These are phyloP conservation scores for Lithophane ornitopus DNA, from an alignment of 2,888 invertebrate species.

Conservation along the genomic window DNA sequence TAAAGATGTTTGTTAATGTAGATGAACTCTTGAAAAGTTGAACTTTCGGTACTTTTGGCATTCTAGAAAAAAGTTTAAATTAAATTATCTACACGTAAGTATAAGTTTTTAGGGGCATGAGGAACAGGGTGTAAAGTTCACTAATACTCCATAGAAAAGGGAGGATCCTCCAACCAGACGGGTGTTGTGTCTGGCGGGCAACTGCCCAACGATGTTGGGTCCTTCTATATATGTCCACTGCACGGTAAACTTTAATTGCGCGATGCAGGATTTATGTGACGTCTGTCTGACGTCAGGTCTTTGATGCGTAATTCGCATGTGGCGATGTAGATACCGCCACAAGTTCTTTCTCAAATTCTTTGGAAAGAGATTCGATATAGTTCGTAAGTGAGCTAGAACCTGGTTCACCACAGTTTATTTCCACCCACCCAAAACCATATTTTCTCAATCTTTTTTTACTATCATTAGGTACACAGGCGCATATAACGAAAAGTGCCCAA, in stretches of 20 bases:
- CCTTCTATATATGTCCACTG: too few relatives aligned
- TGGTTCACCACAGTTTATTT: not conserved
- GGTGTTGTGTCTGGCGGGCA: too few relatives aligned
- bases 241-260: too few relatives aligned
- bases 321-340: too few relatives aligned
- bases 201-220: too few relatives aligned
- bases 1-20: conserved; percentile 4
- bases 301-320: too few relatives aligned
- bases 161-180: too few relatives aligned
- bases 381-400: not conserved
- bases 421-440: not conserved
- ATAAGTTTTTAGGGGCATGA: conserved; percentile 2
- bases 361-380: not conserved
- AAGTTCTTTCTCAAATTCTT: too few relatives aligned
- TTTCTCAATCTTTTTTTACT: not conserved
- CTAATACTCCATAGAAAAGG: too few relatives aligned
- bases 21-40: conserved; percentile 23
- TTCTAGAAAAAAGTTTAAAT: not conserved
- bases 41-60: not conserved
- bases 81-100: not conserved
- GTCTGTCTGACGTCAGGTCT: too few relatives aligned
- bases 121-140: too few relatives aligned
- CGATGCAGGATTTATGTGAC: too few relatives aligned
- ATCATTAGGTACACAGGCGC: conserved; percentile 5
- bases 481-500: conserved; percentile 23